A percentile compares a stretch with the other conserved stretches of the same genome.
These are phyloP conservation scores for Beaufortia kweichowensis DNA, from an alignment of 2,113 vertebrate species.

Conservation along the genomic window DNA sequence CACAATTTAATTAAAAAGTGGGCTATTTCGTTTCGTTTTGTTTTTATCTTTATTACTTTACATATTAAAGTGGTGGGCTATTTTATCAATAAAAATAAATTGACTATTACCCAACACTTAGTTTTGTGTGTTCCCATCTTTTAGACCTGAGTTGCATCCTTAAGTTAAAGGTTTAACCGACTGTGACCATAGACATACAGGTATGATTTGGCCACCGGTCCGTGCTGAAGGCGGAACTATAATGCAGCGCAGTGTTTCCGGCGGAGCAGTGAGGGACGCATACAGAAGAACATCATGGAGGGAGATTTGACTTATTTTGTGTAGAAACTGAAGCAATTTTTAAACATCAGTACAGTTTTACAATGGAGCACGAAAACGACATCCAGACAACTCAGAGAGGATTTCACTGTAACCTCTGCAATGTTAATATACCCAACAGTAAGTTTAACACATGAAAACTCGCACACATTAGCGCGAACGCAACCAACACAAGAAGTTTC, in stretches of 20 bases:
- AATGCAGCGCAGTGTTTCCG: background rate
- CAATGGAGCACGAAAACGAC: constrained; percentile 74
- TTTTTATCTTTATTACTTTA: no score
- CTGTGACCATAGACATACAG: no score
- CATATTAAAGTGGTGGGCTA: no score
- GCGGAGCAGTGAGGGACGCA: constrained; percentile 1
- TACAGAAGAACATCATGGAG: constrained; percentile 25
- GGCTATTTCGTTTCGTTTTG: no score
- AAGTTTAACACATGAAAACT: constrained; percentile 59
- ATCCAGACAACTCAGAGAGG: constrained; percentile 74
- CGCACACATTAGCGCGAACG: background rate
- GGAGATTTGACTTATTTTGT: constrained; percentile 46
- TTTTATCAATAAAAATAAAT: no score
- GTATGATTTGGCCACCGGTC: background rate
- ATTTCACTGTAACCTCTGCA: constrained; percentile 83
- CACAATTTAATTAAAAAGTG: no score
- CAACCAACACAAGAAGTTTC: background rate
- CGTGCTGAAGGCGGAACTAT: background rate
- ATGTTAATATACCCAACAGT: constrained; percentile 82
- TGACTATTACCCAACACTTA: no score
- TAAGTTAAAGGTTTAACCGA: no score
- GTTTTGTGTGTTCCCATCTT: no score
- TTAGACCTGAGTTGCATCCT: no score
- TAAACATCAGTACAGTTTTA: background rate
- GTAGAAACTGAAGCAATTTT: background rate